Evolutionary conservation across 2,797 vertebrate species (phyloP), one percentile per base, ranked within the genome.

Genomic region (Peromyscus aztecus): DNA sequence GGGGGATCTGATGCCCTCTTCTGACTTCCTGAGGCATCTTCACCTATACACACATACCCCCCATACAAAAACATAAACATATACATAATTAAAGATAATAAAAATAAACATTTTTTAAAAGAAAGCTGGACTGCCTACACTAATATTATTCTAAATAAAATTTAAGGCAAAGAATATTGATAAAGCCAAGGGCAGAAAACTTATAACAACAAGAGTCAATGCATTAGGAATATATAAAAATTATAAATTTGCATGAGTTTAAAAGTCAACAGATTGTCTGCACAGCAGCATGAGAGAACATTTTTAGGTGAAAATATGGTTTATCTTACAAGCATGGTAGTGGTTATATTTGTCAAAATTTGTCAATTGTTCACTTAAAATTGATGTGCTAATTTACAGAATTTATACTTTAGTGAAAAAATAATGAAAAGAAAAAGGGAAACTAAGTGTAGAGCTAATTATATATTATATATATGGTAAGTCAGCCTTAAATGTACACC

Each of bases 401-500:
- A 73, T 71, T 88, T 88, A 52, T 10, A 90, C 6, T 21, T 91
- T 88, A 80, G 73, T 59, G 87, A 95, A 95, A 96, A 96, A 91
- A 37, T 19, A 94, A 85, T 80, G 55, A 92, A 88, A 57, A 76
- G 29, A 67, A 96, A 91, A 95, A 46, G 69, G 69, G 61, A 73
- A 67, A 93, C 31, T 73, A 57, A 83, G 8, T 81, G 40, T 90
- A 84, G 83, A 85, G 23, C 49, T 94, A 96, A 73, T 67, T 31
- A 77, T 49, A n/a, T 27, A 76, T 75, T 46, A 63, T 46, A 65
- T 65, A 84, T 84, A 46, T 65, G 34, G 1, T 85, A 91, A 92
- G 67, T 89, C 89, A 91, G 61, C 9, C 92, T 95, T 95, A 80
- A 97, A 97, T 91, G 73, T 81, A 90, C 21, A 95, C 52, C 88